A percentile compares a stretch with the other conserved stretches of the same genome.
Conservation (phyloP, 2,888 invertebrate species). For the Campopleginae sp. region DNA sequence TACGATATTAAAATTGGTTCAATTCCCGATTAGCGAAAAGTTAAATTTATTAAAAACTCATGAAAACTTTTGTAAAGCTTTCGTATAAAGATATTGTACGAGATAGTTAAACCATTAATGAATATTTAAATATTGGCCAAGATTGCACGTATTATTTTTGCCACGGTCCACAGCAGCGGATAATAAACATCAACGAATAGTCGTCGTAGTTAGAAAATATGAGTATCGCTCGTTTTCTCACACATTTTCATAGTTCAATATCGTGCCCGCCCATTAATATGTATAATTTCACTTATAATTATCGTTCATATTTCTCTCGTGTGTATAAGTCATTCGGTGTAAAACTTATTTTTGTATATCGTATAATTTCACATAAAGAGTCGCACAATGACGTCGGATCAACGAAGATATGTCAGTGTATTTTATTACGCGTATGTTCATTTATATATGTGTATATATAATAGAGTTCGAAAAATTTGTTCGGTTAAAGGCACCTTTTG, state of each 20-base stretch:
- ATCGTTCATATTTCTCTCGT: slow-evolving; percentile 28
- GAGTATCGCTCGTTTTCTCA: not conserved
- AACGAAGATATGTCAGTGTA: slow-evolving; percentile 34
- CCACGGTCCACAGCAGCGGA: slow-evolving; percentile 37
- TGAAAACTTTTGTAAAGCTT: slow-evolving; percentile 26
- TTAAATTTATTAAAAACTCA: not conserved
- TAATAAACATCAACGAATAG: slow-evolving; percentile 46
- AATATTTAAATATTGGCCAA: slow-evolving; percentile 45
- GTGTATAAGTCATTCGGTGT: slow-evolving; percentile 43
- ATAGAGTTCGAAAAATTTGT: slow-evolving; percentile 52
- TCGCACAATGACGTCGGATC: slow-evolving; percentile 24
- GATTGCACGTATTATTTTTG: slow-evolving; percentile 64
- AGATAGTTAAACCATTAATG: slow-evolving; percentile 42
- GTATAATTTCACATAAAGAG: slow-evolving; percentile 47
- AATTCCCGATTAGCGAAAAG: slow-evolving; percentile 11
- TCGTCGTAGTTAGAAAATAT: slow-evolving; percentile 19
- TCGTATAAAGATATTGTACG: slow-evolving; percentile 16
- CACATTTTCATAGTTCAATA: slow-evolving; percentile 4
- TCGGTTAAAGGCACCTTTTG: slow-evolving; percentile 80
- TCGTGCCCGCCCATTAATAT: slow-evolving; percentile 18
- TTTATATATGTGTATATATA: slow-evolving; percentile 35
- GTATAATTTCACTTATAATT: slow-evolving; percentile 23
- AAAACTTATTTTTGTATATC: slow-evolving; percentile 36
- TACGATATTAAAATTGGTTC: slow-evolving; percentile 19
- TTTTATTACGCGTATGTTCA: slow-evolving; percentile 16